Evolutionary conservation across 2,113 vertebrate species (phyloP), one percentile per base, ranked within the genome.

Genomic region (Anolis sagrei): DNA sequence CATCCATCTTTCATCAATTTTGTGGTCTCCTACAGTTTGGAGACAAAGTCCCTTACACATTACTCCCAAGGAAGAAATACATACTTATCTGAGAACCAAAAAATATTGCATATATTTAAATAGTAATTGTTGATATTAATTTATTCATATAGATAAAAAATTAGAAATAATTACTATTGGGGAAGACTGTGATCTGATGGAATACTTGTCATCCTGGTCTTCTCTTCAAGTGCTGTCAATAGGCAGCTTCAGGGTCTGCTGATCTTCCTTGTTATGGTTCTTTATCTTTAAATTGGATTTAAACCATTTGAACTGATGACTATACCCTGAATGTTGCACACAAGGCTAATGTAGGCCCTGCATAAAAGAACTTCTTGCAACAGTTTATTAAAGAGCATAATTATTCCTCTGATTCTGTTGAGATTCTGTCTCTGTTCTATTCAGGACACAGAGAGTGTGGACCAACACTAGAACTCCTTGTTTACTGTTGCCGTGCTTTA

Each of bases 331-430:
- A 66, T 29, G 8, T 29, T 10, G 64, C 27, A 29, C 27, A 68
- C 27, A 29, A 29, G 25, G 25, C 64, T 27, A 68, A 5, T 74
- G 34, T 39, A 39, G 34, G 25, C 13, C 36, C 62, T n/a, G 61
- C 78, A 66, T 48, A 36, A 23, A 44, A 44, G 58, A 64, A 23
- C n/a, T 81, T 39, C 27, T 29, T 49, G 39, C 18, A 32, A 81
- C 64, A 81, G 49, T 27, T 68, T 62, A 81, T 68, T 81, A 81
- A 81, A 68, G 64, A 68, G 79, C 7, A 48, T 62, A 68, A 11
- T 68, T 68, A 36, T 48, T 16, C n/a, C 39, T 80, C 61, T 66
- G 25, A 27, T 80, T 68, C 39, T 64, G 34, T 79, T n/a, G n/a
- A n/a, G n/a, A n/a, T n/a, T n/a, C n/a, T n/a, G n/a, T n/a, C n/a